Evolutionary conservation across 1,140 invertebrate genomes (phyloP).

Genomic region (Papilio xuthus): DNA sequence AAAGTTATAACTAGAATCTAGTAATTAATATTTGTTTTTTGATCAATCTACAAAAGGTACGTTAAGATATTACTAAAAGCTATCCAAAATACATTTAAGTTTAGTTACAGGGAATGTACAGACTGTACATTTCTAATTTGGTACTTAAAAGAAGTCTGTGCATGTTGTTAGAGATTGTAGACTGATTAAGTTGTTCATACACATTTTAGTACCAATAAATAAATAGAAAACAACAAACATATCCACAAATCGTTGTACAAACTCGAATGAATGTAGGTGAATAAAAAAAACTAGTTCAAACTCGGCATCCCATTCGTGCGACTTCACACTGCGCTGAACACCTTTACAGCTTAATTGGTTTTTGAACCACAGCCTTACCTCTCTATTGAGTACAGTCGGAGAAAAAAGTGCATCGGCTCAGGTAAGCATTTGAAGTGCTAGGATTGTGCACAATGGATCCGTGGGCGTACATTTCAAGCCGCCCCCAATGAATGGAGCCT

Average conservation of each 20-base stretch:
- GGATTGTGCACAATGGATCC: constrained; percentile 38
- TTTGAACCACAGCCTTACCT: constrained; percentile 50
- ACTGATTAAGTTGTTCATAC: neutral
- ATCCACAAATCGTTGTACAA: constrained; percentile 13
- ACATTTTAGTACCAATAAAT: neutral
- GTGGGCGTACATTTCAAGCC: constrained; percentile 46
- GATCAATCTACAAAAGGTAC: too few relatives aligned
- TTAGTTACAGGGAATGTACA: too few relatives aligned
- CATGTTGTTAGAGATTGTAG: neutral
- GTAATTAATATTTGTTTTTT: neutral
- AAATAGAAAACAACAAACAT: constrained; percentile 20
- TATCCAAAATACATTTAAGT: too few relatives aligned
- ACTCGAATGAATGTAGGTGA: constrained; percentile 16
- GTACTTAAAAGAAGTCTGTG: too few relatives aligned
- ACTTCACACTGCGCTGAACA: constrained; percentile 42
- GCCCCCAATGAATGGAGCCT: constrained; percentile 44
- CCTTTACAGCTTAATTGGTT: constrained; percentile 61
- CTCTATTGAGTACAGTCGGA: constrained; percentile 46
- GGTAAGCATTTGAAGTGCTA: constrained; percentile 43
- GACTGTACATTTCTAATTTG: neutral
- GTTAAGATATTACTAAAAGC: neutral
- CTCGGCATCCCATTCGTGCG: constrained; percentile 38
- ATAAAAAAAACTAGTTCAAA: constrained; percentile 32
- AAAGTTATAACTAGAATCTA: neutral
- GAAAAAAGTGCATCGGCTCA: constrained; percentile 48